Conservation (phyloP, 1,140 invertebrate species). For the Drosophila nikananu region DNA sequence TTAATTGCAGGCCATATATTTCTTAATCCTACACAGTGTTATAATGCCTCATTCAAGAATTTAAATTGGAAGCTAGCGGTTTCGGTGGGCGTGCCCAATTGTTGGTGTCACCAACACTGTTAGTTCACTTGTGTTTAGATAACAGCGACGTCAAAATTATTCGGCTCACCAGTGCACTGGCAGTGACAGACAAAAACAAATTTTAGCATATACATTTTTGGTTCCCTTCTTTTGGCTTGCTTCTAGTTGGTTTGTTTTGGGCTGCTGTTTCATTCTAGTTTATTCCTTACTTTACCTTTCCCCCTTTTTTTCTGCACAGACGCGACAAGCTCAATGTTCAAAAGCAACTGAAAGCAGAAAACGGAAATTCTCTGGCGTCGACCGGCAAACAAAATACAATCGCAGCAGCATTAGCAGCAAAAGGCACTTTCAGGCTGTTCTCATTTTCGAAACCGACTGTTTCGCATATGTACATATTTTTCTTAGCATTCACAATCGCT, state of each 20-base stretch:
- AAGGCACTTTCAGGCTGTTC: slow-evolving; percentile 16
- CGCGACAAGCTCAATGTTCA: slow-evolving; percentile 72
- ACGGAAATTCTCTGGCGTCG: slow-evolving; percentile 41
- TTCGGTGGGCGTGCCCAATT: background rate
- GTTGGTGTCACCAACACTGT: slow-evolving; percentile 19
- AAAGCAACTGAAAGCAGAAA: slow-evolving; percentile 63
- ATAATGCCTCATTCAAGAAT: background rate
- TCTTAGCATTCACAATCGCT: background rate
- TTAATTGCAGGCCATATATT: background rate
- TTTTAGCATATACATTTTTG: slow-evolving; percentile 24
- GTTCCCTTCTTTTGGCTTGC: slow-evolving; percentile 22
- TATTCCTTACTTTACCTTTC: slow-evolving; percentile 13
- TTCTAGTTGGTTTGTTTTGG: slow-evolving; percentile 12
- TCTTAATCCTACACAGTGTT: background rate
- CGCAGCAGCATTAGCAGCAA: slow-evolving; percentile 36
- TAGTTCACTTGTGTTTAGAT: slow-evolving; percentile 11
- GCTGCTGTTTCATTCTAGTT: slow-evolving; percentile 8
- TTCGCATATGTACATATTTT: background rate
- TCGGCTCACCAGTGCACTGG: slow-evolving; percentile 15
- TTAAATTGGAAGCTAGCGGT: background rate
- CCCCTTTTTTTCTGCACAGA: slow-evolving; percentile 44
- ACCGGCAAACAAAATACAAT: slow-evolving; percentile 45
- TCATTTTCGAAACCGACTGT: slow-evolving; percentile 3
- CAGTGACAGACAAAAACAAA: slow-evolving; percentile 10
- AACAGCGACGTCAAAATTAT: slow-evolving; percentile 35